Conservation (phyloP, 1,140 invertebrate genomes). For the Plutomurus gul region DNA sequence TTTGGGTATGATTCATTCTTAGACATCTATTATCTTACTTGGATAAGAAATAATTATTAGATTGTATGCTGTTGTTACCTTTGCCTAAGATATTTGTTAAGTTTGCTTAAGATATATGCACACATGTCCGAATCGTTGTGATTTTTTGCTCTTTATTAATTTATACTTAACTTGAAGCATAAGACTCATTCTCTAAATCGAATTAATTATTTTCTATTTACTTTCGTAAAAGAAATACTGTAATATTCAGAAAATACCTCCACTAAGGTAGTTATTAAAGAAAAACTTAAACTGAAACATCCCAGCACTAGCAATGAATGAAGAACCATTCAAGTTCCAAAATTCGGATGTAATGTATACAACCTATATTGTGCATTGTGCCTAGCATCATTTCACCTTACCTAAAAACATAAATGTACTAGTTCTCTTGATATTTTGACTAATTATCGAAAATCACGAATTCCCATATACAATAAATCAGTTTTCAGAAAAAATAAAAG, state of each 20-base stretch:
- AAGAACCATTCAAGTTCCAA: too few relatives aligned
- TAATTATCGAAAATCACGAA: too few relatives aligned
- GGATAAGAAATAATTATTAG: not conserved
- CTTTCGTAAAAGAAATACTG: not conserved
- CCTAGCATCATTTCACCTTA: too few relatives aligned
- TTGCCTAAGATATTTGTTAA: not conserved
- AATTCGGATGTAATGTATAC: too few relatives aligned
- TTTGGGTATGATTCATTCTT: too few relatives aligned
- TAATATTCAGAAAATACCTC: not conserved
- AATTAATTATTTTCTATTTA: not conserved
- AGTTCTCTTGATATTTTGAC: too few relatives aligned
- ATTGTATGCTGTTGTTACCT: not conserved
- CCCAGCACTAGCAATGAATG: too few relatives aligned
- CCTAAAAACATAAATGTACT: too few relatives aligned
- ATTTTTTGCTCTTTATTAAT: not conserved
- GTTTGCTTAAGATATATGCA: not conserved
- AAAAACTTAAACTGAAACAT: not conserved
- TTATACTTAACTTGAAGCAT: not conserved
- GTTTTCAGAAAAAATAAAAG: too few relatives aligned
- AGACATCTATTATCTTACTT: too few relatives aligned
- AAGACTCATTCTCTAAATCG: not conserved
- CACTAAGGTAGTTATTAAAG: not conserved
- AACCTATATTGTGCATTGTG: too few relatives aligned
- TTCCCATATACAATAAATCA: too few relatives aligned
- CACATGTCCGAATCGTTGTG: not conserved